phyloP scores from a whole-genome alignment of 2,797 vertebrate genomes.

The Lutra lutra region DNA sequence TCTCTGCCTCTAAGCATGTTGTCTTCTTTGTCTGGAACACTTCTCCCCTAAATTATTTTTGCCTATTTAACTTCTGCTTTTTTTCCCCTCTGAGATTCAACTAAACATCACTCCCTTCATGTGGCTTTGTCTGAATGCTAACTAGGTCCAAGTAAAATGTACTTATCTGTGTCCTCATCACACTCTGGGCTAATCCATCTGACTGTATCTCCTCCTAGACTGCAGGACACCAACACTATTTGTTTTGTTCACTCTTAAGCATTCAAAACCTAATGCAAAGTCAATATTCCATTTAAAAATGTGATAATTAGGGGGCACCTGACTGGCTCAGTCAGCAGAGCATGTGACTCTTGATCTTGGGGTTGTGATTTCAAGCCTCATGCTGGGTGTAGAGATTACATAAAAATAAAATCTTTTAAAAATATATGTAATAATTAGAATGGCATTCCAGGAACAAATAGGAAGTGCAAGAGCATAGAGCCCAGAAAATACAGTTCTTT shows the following conservation, averaged over 20 bases:
- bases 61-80: neutral
- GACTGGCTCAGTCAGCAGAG: neutral
- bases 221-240: neutral
- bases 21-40: neutral
- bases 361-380: neutral
- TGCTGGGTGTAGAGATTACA: neutral
- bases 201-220: neutral
- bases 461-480: neutral
- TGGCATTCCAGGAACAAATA: neutral
- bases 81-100: neutral
- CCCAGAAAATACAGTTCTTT: neutral
- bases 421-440: neutral
- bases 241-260: neutral
- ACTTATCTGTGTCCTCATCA: neutral
- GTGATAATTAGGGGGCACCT: neutral
- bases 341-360: neutral
- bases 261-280: constrained; percentile 22
- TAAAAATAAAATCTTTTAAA: neutral
- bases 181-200: neutral
- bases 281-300: neutral
- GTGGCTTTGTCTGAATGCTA: neutral
- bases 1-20: neutral
- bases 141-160: neutral
- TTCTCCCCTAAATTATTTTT: neutral
- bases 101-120: neutral